Conservation (phyloP, 2,888 invertebrate genomes). For the Bimastos eiseni region DNA sequence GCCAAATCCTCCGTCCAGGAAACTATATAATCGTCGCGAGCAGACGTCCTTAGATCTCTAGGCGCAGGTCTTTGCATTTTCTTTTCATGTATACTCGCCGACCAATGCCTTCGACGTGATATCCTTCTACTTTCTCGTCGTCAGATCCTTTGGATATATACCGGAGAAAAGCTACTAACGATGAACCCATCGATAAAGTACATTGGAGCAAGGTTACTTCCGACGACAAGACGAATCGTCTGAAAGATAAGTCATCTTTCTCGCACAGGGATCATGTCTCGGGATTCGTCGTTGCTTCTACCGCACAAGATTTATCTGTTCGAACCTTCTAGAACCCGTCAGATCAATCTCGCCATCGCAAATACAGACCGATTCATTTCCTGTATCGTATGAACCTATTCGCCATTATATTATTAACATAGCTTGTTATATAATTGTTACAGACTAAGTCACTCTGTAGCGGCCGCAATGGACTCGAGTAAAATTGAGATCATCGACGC, state of each 20-base stretch:
- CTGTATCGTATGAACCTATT: background rate
- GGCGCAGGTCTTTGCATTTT: background rate
- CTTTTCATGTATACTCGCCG: background rate
- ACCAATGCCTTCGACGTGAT: background rate
- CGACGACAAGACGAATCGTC: background rate
- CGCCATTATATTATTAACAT: background rate
- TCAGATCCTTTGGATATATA: background rate
- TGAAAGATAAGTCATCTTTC: background rate
- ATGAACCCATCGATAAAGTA: background rate
- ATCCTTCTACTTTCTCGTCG: background rate
- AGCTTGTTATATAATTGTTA: background rate
- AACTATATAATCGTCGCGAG: background rate
- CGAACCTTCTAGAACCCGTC: background rate
- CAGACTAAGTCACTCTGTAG: background rate
- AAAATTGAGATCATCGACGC: background rate
- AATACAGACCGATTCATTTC: background rate
- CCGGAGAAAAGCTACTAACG: background rate
- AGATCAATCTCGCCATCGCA: background rate
- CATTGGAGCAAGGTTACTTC: background rate
- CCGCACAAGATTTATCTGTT: constrained; percentile 13
- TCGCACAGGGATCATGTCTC: background rate
- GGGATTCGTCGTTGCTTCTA: background rate
- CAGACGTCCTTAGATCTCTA: background rate
- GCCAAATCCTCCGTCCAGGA: background rate
- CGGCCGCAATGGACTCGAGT: background rate